phyloP scores from a whole-genome alignment of 2,113 vertebrate genomes.

The Toxotes jaculatrix region DNA sequence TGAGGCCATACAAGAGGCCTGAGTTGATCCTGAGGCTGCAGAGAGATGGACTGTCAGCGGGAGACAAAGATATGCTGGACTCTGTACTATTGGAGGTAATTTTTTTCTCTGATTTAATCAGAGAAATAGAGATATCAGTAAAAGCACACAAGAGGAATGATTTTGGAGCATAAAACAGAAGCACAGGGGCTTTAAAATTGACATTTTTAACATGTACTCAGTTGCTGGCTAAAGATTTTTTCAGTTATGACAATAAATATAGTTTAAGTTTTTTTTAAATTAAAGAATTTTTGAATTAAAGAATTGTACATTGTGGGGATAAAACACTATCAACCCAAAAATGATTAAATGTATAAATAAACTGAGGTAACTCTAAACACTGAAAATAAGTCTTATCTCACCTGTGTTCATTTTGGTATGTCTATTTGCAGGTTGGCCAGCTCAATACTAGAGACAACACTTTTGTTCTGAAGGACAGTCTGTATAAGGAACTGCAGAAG shows the following conservation, averaged over 20 bases:
- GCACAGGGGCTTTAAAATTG: too few relatives aligned
- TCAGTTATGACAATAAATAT: not conserved
- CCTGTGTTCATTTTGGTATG: not conserved
- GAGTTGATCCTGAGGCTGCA: slow-evolving; percentile 92
- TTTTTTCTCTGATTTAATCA: not conserved
- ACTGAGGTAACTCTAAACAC: too few relatives aligned
- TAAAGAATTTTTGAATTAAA: too few relatives aligned
- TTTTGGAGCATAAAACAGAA: not conserved
- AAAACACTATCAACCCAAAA: not conserved
- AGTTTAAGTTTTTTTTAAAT: too few relatives aligned
- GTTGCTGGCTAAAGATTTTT: not conserved
- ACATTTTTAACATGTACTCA: too few relatives aligned
- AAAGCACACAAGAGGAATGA: not conserved
- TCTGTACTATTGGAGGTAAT: slow-evolving; percentile 88
- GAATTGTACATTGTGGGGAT: not conserved
- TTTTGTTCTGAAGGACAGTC: slow-evolving; percentile 86
- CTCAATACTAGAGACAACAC: slow-evolving; percentile 88
- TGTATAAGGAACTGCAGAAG: slow-evolving; percentile 91
- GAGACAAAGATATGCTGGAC: slow-evolving; percentile 90
- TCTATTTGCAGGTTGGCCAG: slow-evolving; percentile 87
- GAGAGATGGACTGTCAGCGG: slow-evolving; percentile 88
- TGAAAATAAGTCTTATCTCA: not conserved
- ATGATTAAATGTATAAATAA: not conserved
- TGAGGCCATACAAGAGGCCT: slow-evolving; percentile 92
- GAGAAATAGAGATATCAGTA: not conserved